phyloP scores from a whole-genome alignment of 2,797 vertebrate species.

The Phoebastria nigripes region DNA sequence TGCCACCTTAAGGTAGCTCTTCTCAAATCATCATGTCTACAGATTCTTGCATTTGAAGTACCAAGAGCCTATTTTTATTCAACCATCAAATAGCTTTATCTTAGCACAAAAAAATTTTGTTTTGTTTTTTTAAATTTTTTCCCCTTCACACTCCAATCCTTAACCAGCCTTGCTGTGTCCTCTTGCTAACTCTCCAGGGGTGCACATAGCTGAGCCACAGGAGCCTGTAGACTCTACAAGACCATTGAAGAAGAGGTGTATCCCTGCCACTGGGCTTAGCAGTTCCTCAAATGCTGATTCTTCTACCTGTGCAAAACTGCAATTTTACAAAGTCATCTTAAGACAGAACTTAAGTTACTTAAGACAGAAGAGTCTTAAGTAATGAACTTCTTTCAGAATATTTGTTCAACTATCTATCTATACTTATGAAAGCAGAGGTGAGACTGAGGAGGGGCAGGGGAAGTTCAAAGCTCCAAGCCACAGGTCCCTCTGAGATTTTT shows the following conservation, averaged over 20 bases:
- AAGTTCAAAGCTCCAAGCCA: conserved; percentile 51
- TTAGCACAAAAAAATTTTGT: background rate
- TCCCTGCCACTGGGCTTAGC: background rate
- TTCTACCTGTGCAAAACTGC: background rate
- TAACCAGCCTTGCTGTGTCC: background rate
- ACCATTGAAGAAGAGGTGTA: background rate
- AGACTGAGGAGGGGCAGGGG: conserved; percentile 11
- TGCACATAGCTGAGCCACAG: background rate
- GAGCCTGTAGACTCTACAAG: background rate
- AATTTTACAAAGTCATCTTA: background rate
- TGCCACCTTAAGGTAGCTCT: background rate
- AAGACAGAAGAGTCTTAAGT: background rate
- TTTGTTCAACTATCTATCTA: background rate
- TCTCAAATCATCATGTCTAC: background rate
- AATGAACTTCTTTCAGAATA: background rate
- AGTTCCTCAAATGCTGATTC: background rate
- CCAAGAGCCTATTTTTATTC: background rate
- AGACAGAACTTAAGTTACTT: background rate
- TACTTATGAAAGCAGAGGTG: conserved; percentile 17
- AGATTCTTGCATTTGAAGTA: background rate
- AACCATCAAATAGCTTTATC: background rate
- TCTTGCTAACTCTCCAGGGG: too few species aligned
- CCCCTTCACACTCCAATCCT: background rate
- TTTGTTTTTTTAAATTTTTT: background rate
- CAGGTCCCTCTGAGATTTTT: conserved; percentile 18